Conservation (phyloP, 2,888 invertebrate species). For the Aphodius sticticus region DNA sequence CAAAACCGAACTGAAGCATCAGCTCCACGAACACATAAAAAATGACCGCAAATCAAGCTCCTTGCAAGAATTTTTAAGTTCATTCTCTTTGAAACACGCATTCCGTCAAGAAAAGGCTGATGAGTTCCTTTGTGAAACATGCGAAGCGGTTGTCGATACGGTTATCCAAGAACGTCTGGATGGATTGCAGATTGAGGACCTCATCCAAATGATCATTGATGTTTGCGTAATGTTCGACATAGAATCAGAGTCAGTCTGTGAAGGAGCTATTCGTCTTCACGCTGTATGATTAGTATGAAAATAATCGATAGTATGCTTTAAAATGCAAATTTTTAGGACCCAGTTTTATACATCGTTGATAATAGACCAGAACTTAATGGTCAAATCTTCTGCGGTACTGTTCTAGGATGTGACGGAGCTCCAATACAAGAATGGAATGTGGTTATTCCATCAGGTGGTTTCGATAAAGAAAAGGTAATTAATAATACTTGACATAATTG, state of each 20-base stretch:
- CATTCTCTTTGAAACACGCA: slow-evolving; percentile 42
- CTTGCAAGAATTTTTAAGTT: slow-evolving; percentile 38
- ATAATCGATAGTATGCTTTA: not conserved
- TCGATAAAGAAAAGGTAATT: slow-evolving; percentile 61
- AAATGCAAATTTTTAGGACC: slow-evolving; percentile 61
- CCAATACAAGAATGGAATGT: slow-evolving; percentile 45
- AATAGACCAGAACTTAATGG: slow-evolving; percentile 63
- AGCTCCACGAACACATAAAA: not conserved
- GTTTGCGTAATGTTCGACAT: slow-evolving; percentile 68
- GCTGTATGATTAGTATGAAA: slow-evolving; percentile 60
- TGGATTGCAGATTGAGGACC: not conserved
- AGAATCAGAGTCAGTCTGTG: slow-evolving; percentile 67
- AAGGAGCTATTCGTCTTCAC: slow-evolving; percentile 67
- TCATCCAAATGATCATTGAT: slow-evolving; percentile 53
- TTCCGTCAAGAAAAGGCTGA: slow-evolving; percentile 40
- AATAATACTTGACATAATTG: not conserved
- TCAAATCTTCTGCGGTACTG: slow-evolving; percentile 64
- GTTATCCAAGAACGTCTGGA: slow-evolving; percentile 18
- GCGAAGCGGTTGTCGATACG: slow-evolving; percentile 24
- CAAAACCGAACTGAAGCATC: not conserved
- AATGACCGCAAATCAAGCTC: slow-evolving; percentile 35
- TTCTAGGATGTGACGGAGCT: slow-evolving; percentile 53
- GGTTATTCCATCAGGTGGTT: slow-evolving; percentile 49
- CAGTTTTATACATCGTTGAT: slow-evolving; percentile 66
- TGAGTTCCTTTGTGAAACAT: slow-evolving; percentile 43